Percentiles rank a stretch among this genome's conserved stretches.
Conservation (phyloP, 2,113 vertebrate genomes). For the Madoqua kirkii region DNA sequence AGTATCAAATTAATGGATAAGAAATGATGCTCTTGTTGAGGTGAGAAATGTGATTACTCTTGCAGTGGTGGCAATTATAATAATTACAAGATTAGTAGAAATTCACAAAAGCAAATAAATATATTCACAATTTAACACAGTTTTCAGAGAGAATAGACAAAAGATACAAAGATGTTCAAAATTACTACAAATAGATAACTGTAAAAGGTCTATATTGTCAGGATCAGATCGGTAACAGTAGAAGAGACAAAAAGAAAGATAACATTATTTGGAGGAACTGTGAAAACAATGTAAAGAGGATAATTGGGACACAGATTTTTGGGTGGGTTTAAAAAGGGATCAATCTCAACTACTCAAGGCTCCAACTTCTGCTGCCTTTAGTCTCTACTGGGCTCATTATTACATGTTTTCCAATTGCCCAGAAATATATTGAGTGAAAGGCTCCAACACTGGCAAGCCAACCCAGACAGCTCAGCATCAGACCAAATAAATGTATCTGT, state of each 20-base stretch:
- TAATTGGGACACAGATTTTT: not conserved
- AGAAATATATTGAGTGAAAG: not conserved
- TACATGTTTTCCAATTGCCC: not conserved
- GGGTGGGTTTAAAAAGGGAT: not conserved
- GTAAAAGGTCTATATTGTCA: not conserved
- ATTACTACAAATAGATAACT: not conserved
- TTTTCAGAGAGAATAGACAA: not conserved
- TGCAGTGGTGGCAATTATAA: not conserved
- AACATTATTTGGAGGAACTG: not conserved
- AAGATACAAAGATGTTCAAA: not conserved
- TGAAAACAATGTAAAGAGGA: not conserved
- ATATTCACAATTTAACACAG: not conserved
- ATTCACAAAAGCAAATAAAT: not conserved
- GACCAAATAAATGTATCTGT: not conserved
- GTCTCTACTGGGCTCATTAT: not conserved
- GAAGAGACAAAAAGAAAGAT: not conserved
- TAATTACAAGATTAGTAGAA: not conserved
- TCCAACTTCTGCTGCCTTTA: not conserved
- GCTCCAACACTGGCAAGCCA: not conserved
- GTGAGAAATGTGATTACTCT: not conserved
- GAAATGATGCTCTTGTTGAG: not conserved
- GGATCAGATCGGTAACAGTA: not conserved
- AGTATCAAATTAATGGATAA: not conserved
- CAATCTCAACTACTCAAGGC: not conserved
- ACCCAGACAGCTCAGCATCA: not conserved